Conservation (phyloP, 92 coral and sea anemone genomes). For the Paramuricea clavata region DNA sequence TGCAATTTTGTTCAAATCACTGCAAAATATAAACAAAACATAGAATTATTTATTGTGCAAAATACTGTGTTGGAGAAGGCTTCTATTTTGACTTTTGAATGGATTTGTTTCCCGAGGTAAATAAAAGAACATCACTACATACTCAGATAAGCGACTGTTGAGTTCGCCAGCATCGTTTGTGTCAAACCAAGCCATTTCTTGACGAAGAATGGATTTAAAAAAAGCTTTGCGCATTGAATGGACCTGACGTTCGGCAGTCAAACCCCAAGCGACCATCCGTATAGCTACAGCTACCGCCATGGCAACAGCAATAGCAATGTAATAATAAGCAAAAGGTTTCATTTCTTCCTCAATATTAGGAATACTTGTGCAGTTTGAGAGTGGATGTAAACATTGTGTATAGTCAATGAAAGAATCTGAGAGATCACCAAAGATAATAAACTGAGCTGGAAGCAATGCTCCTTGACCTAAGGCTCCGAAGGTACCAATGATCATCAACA, state of each 20-base stretch:
- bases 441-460: constrained; percentile 85
- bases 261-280: constrained; percentile 57
- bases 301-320: constrained; percentile 58
- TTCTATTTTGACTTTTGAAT: too few relatives aligned
- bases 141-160: constrained; percentile 63
- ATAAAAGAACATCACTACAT: too few relatives aligned
- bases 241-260: constrained; percentile 57
- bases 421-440: constrained; percentile 83
- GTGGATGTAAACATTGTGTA: constrained; percentile 32
- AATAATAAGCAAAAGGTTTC: constrained; percentile 47
- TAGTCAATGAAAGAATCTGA: constrained; percentile 46
- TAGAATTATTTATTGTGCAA: too few relatives aligned
- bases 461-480: constrained; percentile 57
- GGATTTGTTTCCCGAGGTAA: too few relatives aligned
- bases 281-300: constrained; percentile 39
- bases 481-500: constrained; percentile 52
- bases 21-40: constrained; percentile 30
- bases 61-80: too few relatives aligned
- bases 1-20: constrained; percentile 85
- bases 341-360: constrained; percentile 48
- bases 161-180: constrained; percentile 64
- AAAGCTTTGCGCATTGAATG: constrained; percentile 54
- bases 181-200: constrained; percentile 73
- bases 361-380: constrained; percentile 6
- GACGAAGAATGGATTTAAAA: constrained; percentile 58